Evolutionary conservation across 2,113 vertebrate genomes (phyloP).

Genomic region (Stegostoma tigrinum): DNA sequence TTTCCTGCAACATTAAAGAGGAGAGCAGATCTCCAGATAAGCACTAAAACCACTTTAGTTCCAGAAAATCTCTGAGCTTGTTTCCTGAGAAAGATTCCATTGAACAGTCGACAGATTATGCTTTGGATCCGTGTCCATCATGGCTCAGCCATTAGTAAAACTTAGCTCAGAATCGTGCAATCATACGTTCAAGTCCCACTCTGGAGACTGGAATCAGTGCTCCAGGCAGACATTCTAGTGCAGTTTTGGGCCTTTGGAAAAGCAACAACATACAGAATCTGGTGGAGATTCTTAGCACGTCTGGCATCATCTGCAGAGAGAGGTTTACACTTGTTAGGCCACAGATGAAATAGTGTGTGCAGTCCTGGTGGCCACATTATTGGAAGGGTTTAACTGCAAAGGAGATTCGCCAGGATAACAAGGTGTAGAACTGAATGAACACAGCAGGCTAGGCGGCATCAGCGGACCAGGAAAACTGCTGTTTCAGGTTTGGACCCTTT

Average conservation of each 20-base stretch:
- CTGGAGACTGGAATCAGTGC: background rate
- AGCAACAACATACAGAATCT: background rate
- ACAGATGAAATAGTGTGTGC: too few relatives aligned
- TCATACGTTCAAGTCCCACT: background rate
- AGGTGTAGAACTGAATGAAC: too few relatives aligned
- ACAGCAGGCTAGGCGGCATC: too few relatives aligned
- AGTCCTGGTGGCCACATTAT: too few relatives aligned
- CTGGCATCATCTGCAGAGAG: too few relatives aligned
- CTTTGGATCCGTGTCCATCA: background rate
- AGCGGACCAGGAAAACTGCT: too few relatives aligned
- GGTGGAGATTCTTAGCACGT: too few relatives aligned
- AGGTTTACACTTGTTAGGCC: too few relatives aligned
- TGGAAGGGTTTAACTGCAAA: too few relatives aligned
- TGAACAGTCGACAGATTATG: background rate
- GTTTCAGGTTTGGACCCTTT: too few relatives aligned
- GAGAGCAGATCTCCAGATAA: background rate
- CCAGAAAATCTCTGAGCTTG: background rate
- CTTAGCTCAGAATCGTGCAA: background rate
- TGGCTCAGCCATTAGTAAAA: background rate
- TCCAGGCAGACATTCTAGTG: background rate
- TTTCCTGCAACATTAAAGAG: background rate
- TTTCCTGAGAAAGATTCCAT: background rate
- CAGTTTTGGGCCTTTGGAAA: background rate
- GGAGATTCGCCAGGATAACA: too few relatives aligned
- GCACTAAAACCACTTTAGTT: background rate